Evolutionary conservation across 2,888 invertebrate genomes (phyloP).

Genomic region (Microplitis manilae): DNA sequence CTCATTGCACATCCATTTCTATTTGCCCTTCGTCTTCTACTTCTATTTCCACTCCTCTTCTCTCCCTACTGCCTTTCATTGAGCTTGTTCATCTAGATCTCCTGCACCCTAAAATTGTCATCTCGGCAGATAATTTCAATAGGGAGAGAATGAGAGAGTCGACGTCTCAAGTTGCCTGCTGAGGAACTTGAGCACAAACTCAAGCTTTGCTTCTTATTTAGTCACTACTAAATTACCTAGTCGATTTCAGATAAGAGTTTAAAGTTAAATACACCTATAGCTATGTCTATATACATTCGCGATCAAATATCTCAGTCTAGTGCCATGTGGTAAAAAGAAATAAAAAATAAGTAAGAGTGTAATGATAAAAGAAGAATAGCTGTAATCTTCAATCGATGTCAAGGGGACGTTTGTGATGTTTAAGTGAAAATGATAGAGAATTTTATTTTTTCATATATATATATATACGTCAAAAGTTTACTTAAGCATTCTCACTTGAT

Average conservation of each 20-base stretch:
- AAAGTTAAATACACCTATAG: background rate
- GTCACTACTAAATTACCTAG: constrained; percentile 14
- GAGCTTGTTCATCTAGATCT: background rate
- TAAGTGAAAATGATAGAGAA: background rate
- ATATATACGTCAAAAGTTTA: background rate
- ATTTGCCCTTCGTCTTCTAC: constrained; percentile 5
- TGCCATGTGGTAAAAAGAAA: constrained; percentile 18
- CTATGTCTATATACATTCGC: background rate
- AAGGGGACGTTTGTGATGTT: constrained; percentile 14
- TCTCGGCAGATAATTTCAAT: constrained; percentile 26
- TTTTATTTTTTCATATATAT: background rate
- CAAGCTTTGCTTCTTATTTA: constrained; percentile 29
- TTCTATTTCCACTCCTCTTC: background rate
- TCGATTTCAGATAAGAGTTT: constrained; percentile 36
- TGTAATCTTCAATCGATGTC: constrained; percentile 35
- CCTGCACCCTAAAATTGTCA: background rate
- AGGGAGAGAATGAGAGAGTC: background rate
- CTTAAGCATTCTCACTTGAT: background rate
- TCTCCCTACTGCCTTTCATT: background rate
- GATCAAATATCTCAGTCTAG: constrained; percentile 23
- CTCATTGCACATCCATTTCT: constrained; percentile 8
- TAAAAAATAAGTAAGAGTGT: background rate
- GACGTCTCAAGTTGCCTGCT: background rate
- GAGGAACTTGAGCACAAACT: background rate
- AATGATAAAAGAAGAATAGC: constrained; percentile 12